phyloP scores from a whole-genome alignment of 2,113 vertebrate species.

The Malurus melanocephalus region DNA sequence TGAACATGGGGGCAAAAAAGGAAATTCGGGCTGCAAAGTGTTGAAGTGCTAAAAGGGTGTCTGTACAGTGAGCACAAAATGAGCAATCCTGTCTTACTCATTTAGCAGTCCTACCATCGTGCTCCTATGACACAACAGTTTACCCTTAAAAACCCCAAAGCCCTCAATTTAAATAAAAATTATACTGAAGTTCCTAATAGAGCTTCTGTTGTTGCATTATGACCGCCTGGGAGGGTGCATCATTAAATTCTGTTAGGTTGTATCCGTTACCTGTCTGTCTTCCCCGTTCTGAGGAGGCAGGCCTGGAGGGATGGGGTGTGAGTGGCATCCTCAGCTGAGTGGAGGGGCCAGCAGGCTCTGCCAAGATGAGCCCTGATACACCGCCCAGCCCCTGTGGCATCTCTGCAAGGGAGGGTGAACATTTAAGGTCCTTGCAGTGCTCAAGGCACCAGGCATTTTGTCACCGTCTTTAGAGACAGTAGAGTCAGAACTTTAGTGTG shows the following conservation, averaged over 20 bases:
- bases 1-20: not conserved
- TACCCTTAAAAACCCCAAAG: accelerated
- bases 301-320: not conserved
- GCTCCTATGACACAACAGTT: not conserved
- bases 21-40: not conserved
- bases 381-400: not conserved
- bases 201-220: not conserved
- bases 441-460: accelerated
- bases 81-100: not conserved
- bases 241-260: not conserved
- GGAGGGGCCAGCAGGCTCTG: not conserved
- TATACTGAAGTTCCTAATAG: not conserved
- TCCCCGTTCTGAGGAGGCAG: not conserved
- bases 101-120: not conserved
- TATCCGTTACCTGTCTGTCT: not conserved
- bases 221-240: not conserved
- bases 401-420: accelerated
- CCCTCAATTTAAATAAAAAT: not conserved
- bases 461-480: not conserved
- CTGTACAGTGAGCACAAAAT: not conserved
- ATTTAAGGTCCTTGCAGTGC: not conserved
- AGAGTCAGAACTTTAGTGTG: not conserved
- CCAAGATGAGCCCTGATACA: accelerated
- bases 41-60: not conserved
- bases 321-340: not conserved